Base-by-base conservation (phyloP, 2,888 invertebrate species). In the Physocephala rufipes region DNA sequence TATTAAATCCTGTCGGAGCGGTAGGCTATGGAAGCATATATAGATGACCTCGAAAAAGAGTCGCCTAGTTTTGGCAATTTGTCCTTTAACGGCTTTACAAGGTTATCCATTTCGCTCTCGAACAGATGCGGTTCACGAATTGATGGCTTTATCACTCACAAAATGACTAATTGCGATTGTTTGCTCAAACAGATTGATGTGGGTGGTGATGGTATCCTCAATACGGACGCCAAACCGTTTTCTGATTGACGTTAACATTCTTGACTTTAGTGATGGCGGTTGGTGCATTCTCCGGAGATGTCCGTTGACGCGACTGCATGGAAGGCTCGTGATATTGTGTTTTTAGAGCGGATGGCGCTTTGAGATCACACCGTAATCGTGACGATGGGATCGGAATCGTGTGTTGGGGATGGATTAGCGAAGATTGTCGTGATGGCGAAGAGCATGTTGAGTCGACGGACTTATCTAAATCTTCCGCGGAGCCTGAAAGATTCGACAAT, bases 191-290 rank as follows among this genome's bases (percentile, higher is more conserved):
- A 30, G 62, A 19, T 61, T 59, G 66, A 19, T 53, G 49, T 26
- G 16, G 36, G 61, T 36, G 16, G 53, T 47, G 15, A 26, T 45
- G 59, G 59, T 30, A 19, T 3, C 26, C 76, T 82, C 81, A 92
- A 88, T 92, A 92, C 71, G 92, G 92, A 79, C 92, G 87, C 92
- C 92, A 92, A 45, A 92, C 92, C 16, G 90, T 89, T 87, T 92
- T 92, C 71, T 90, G 89, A 62, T 88, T 86, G 36, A 88, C 85
- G 30, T 75, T 77, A 65, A 88, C 87, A 76, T 87, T 88, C 71
- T 87, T 87, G 67, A 91, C 86, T 86, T 90, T 91, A 2, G 90
- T 90, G 71, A 90, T 90, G 72, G 89, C 83, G 26, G 87, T 84
- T 67, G 82, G 72, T 19, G 78, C 76, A 77, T 85, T 80, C 80